Evolutionary conservation across 92 coral and sea anemone genomes (phyloP).

Genomic region (Montipora capitata): DNA sequence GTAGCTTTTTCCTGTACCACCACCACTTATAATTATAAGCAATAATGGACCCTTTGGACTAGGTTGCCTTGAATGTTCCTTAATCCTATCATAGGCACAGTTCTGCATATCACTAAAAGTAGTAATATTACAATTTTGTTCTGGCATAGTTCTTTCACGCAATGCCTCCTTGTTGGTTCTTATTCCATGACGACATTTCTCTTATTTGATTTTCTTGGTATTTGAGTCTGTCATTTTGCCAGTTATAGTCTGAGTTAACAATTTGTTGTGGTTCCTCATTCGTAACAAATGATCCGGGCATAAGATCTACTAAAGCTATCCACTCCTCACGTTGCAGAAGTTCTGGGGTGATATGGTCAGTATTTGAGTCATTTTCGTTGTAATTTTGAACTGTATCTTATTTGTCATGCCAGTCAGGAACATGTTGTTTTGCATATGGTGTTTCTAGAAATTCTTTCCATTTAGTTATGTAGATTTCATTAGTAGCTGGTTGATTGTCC

Average conservation of each 20-base stretch:
- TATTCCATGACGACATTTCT: slow-evolving; percentile 48
- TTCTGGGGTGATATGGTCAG: slow-evolving; percentile 25
- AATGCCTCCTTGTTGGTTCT: slow-evolving; percentile 24
- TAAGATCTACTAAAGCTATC: slow-evolving; percentile 60
- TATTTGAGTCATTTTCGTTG: neutral
- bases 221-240: slow-evolving; percentile 33
- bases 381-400: slow-evolving; percentile 21
- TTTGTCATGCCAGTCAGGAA: slow-evolving; percentile 67
- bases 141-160: neutral
- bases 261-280: slow-evolving; percentile 23
- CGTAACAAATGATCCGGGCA: slow-evolving; percentile 28
- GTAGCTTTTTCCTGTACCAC: slow-evolving; percentile 28
- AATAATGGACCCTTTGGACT: slow-evolving; percentile 54
- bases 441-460: slow-evolving; percentile 47
- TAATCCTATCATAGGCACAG: slow-evolving; percentile 46
- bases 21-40: slow-evolving; percentile 50
- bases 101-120: slow-evolving; percentile 62
- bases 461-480: slow-evolving; percentile 31
- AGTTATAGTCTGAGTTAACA: slow-evolving; percentile 21
- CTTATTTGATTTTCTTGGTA: slow-evolving; percentile 28
- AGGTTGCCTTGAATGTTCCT: slow-evolving; percentile 28
- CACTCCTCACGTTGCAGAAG: slow-evolving; percentile 56
- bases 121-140: slow-evolving; percentile 18
- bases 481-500: slow-evolving; percentile 34
- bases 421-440: slow-evolving; percentile 56